phyloP scores from a whole-genome alignment of 2,888 invertebrate genomes.

The Hirtodrosophila cameraria region DNA sequence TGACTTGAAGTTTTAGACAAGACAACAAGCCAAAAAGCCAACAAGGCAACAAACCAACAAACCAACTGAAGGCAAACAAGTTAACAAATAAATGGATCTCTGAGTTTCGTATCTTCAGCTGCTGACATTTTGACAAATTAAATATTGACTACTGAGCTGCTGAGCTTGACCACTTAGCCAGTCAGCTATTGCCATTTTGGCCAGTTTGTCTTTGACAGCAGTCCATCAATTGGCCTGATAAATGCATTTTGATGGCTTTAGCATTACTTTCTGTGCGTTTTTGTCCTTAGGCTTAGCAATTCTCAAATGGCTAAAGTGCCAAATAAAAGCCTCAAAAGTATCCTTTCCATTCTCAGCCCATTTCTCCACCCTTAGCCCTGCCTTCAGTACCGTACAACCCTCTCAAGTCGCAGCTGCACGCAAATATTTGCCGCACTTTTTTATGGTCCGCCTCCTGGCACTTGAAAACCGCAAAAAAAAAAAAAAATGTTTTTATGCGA shows the following conservation, averaged over 20 bases:
- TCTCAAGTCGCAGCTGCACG: constrained; percentile 56
- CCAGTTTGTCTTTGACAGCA: constrained; percentile 14
- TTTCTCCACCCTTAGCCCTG: background rate
- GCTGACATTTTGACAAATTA: constrained; percentile 58
- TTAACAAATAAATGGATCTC: constrained; percentile 5
- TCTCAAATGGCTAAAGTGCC: constrained; percentile 31
- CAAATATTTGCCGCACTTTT: constrained; percentile 69
- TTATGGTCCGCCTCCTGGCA: constrained; percentile 40
- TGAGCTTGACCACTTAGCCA: constrained; percentile 4
- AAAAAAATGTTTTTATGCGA: constrained; percentile 45
- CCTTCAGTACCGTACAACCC: background rate
- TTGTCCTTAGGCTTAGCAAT: constrained; percentile 11
- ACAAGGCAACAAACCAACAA: too few species aligned
- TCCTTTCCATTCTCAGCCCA: too few species aligned
- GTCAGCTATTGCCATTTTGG: background rate
- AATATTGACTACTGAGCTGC: constrained; percentile 50
- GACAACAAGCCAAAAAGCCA: too few species aligned
- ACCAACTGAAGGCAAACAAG: constrained; percentile 12
- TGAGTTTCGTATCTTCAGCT: background rate
- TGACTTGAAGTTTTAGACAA: constrained; percentile 12
- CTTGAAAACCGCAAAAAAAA: background rate
- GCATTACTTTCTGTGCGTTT: constrained; percentile 25
- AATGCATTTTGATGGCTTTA: constrained; percentile 62
- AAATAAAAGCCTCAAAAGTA: constrained; percentile 32
- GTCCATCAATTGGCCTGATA: constrained; percentile 49